Evolutionary conservation across 1,140 invertebrate genomes (phyloP).

Genomic region (Eubasilissa regina): DNA sequence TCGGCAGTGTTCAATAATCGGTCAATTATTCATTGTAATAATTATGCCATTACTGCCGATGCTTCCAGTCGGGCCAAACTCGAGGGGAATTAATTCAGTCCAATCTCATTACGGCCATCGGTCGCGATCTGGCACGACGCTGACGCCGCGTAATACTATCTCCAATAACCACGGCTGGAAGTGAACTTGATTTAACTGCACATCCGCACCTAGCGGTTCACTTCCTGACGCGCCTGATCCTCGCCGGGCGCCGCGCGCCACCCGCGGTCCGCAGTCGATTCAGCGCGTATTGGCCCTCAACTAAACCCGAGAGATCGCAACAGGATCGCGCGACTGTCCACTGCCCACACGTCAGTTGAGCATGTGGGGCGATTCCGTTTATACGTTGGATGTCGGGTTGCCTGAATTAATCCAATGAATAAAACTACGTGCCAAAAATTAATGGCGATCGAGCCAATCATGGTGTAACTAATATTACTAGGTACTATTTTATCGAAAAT

Average conservation of each 20-base stretch:
- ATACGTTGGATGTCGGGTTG: too few relatives aligned
- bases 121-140: conserved; percentile 40
- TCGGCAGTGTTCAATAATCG: background rate
- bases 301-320: background rate
- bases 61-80: conserved; percentile 7
- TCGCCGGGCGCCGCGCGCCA: conserved; percentile 26
- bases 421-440: too few relatives aligned
- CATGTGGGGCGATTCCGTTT: too few relatives aligned
- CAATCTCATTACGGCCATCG: conserved; percentile 40
- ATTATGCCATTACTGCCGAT: conserved; percentile 23
- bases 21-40: conserved; percentile 30
- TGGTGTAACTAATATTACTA: too few relatives aligned
- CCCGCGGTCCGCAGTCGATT: conserved; percentile 20
- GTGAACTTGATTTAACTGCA: conserved; percentile 30
- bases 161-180: conserved; percentile 4
- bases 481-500: too few relatives aligned
- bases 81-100: conserved; percentile 43
- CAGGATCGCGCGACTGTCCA: background rate
- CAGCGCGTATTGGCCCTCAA: background rate
- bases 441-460: too few relatives aligned
- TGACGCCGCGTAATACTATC: conserved; percentile 17
- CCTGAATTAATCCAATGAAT: too few relatives aligned
- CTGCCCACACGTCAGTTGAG: background rate
- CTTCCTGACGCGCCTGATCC: conserved; percentile 2
- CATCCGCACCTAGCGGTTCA: conserved; percentile 29